These are phyloP conservation scores for Troglohyphantes excavatus DNA, from an alignment of 2,888 invertebrate genomes.

Conservation along the genomic window DNA sequence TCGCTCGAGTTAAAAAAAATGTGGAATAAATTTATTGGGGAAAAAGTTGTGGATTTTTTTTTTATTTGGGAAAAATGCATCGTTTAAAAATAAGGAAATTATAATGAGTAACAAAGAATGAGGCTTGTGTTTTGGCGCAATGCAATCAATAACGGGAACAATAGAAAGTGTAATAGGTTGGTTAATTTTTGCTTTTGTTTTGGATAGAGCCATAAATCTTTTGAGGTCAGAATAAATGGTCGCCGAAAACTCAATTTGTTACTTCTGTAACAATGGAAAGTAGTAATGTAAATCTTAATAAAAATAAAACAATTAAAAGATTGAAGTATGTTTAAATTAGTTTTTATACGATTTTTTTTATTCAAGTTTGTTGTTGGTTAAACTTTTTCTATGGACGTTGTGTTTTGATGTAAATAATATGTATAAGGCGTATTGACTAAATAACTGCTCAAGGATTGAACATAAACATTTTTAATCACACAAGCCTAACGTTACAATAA, in stretches of 20 bases:
- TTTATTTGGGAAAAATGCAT: not conserved
- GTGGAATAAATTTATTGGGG: not conserved
- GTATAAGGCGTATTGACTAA: too few relatives aligned
- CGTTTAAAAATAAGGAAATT: not conserved
- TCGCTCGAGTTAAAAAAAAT: not conserved
- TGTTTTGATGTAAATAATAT: too few relatives aligned
- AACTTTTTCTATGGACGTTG: too few relatives aligned
- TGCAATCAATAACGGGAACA: slow-evolving; percentile 2
- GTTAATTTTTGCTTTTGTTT: not conserved
- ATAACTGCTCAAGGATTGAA: too few relatives aligned
- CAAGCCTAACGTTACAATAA: too few relatives aligned
- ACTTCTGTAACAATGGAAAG: too few relatives aligned
- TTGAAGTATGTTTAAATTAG: too few relatives aligned
- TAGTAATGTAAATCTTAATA: too few relatives aligned
- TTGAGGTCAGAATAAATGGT: not conserved
- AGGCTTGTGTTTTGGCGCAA: not conserved
- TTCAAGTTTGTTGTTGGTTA: too few relatives aligned
- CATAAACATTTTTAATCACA: too few relatives aligned
- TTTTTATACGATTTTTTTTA: too few relatives aligned
- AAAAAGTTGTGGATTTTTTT: not conserved
- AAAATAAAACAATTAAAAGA: too few relatives aligned
- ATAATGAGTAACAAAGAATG: not conserved
- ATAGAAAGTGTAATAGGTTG: not conserved
- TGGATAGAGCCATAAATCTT: not conserved
- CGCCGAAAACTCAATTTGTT: not conserved